A percentile compares a stretch with the other conserved stretches of the same genome.
Evolutionary conservation across 2,888 invertebrate species (phyloP).

Genomic region (Luffia ferchaultella): DNA sequence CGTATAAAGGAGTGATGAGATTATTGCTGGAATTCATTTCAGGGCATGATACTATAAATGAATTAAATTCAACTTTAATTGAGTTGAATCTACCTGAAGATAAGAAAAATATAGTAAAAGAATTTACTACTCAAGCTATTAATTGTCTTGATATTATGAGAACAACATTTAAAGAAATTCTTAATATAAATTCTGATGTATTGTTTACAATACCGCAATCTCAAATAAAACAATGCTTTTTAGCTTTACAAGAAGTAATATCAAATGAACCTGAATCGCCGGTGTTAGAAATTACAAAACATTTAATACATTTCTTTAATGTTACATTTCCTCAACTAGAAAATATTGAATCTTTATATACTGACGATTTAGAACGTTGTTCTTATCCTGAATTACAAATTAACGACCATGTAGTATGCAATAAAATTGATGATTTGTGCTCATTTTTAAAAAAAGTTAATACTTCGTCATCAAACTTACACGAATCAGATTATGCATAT

Average conservation of each 20-base stretch:
- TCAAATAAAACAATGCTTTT: constrained; percentile 22
- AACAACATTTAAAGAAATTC: constrained; percentile 28
- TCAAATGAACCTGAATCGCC: constrained; percentile 16
- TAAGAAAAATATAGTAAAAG: constrained; percentile 24
- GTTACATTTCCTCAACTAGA: too few relatives aligned
- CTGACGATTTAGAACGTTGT: too few relatives aligned
- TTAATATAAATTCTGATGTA: constrained; percentile 31
- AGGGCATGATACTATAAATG: constrained; percentile 27
- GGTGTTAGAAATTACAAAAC: constrained; percentile 17
- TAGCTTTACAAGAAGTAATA: constrained; percentile 17
- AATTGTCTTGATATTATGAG: constrained; percentile 30
- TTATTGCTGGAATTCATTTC: constrained; percentile 39
- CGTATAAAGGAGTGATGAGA: constrained; percentile 41
- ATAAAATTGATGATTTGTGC: too few relatives aligned
- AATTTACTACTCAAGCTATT: constrained; percentile 31
- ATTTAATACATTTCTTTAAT: too few relatives aligned
- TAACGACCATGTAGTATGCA: too few relatives aligned
- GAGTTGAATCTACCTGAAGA: constrained; percentile 28
- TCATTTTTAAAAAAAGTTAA: too few relatives aligned
- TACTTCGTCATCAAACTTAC: too few relatives aligned
- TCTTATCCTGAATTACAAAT: too few relatives aligned
- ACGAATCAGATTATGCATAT: too few relatives aligned
- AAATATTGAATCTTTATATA: too few relatives aligned
- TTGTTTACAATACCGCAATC: constrained; percentile 28
- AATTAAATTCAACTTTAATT: constrained; percentile 27